phyloP scores from a whole-genome alignment of 2,113 vertebrate species.

The Sinocyclocheilus anshuiensis region DNA sequence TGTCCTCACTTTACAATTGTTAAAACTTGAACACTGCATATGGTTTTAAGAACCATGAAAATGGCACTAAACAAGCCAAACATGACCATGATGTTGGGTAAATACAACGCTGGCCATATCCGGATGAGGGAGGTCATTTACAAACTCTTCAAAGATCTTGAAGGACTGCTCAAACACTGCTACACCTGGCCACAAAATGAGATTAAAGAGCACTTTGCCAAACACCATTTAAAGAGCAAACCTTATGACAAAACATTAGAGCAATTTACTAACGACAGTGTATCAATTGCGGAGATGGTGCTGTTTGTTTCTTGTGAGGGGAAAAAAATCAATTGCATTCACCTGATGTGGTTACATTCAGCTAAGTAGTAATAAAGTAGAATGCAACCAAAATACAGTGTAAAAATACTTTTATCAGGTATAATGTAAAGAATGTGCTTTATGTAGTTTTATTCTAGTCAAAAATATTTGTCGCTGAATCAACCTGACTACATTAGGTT shows the following conservation, averaged over 20 bases:
- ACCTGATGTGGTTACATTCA: background rate
- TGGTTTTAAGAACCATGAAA: background rate
- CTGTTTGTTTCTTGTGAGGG: background rate
- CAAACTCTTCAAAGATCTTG: slow-evolving; percentile 46
- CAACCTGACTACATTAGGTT: background rate
- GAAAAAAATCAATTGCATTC: background rate
- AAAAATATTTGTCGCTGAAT: background rate
- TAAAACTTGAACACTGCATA: background rate
- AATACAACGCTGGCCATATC: slow-evolving; percentile 68
- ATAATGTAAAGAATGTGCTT: background rate
- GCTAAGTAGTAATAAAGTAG: background rate
- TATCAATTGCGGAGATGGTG: background rate
- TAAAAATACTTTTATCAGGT: background rate
- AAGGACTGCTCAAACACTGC: slow-evolving; percentile 68
- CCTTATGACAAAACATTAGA: slow-evolving; percentile 50
- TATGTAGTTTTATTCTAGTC: background rate
- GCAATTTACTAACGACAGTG: slow-evolving; percentile 14
- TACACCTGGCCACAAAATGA: slow-evolving; percentile 58
- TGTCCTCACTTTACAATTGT: slow-evolving; percentile 57
- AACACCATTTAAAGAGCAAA: slow-evolving; percentile 51
- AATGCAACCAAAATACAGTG: background rate
- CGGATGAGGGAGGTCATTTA: slow-evolving; percentile 60
- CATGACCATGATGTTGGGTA: slow-evolving; percentile 59
- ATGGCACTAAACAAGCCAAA: slow-evolving; percentile 15
- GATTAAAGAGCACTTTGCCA: slow-evolving; percentile 49